A percentile compares a stretch with the other conserved stretches of the same genome.
Evolutionary conservation across 2,888 invertebrate species (phyloP).

Genomic region (Aspidiotus destructor): DNA sequence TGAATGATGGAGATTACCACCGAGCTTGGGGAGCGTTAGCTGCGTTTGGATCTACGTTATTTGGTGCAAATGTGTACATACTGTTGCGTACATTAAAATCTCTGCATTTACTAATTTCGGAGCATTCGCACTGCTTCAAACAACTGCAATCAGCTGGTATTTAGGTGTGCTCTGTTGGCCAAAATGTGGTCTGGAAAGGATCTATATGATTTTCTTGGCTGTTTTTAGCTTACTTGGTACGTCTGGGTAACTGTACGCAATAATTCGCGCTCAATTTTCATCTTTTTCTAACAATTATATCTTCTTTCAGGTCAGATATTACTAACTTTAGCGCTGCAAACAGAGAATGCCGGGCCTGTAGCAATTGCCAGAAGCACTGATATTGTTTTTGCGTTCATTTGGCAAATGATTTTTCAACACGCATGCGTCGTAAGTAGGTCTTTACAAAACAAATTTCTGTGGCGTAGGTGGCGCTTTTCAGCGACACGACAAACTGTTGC

Average conservation of each 20-base stretch:
- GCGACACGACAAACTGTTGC: no score
- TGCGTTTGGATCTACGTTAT: constrained; percentile 74
- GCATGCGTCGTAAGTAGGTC: no score
- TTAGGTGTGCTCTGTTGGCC: constrained; percentile 76
- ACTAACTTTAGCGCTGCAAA: constrained; percentile 72
- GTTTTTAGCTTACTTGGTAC: constrained; percentile 64
- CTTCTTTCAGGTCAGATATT: constrained; percentile 60
- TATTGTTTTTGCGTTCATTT: constrained; percentile 82
- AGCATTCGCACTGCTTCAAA: constrained; percentile 70
- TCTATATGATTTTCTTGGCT: constrained; percentile 69
- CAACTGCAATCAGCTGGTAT: constrained; percentile 60
- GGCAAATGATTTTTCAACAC: constrained; percentile 82
- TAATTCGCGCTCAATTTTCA: background rate
- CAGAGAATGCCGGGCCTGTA: constrained; percentile 85
- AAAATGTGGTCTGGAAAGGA: constrained; percentile 67
- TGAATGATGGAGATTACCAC: constrained; percentile 44
- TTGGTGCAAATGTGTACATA: constrained; percentile 82
- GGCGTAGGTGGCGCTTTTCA: constrained; percentile 64
- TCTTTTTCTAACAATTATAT: background rate
- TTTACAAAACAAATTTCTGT: no score
- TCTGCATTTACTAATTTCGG: constrained; percentile 83
- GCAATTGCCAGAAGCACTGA: constrained; percentile 86
- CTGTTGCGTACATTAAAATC: constrained; percentile 74
- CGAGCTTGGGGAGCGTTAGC: constrained; percentile 70
- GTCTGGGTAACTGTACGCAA: background rate